Conservation (phyloP, 2,797 vertebrate genomes). For the Falco novaeseelandiae region DNA sequence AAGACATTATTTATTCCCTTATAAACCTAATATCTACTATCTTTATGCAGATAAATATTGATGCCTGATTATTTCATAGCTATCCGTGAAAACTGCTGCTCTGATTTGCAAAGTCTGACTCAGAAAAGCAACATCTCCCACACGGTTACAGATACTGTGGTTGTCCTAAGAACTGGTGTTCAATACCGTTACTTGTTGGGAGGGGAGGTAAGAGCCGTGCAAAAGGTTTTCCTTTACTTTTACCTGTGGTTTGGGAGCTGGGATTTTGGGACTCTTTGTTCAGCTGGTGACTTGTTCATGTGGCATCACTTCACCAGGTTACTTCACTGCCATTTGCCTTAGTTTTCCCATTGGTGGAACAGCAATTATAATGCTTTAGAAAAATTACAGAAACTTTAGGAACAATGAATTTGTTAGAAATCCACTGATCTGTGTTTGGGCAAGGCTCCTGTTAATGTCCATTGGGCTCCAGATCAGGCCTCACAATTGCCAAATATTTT, state of each 20-base stretch:
- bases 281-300: background rate
- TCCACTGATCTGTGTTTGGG: background rate
- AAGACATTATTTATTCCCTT: slow-evolving; percentile 4
- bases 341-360: background rate
- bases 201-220: background rate
- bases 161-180: background rate
- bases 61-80: slow-evolving; percentile 1
- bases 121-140: background rate
- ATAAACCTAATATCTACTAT: slow-evolving; percentile 24
- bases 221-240: background rate
- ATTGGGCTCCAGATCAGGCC: background rate
- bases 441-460: background rate
- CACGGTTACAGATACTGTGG: background rate
- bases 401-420: background rate
- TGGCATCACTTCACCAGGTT: background rate
- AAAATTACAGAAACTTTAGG: background rate
- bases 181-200: background rate
- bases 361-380: background rate
- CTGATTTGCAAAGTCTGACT: background rate
- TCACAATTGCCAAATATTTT: background rate
- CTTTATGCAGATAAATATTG: background rate
- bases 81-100: background rate
- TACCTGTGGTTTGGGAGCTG: background rate
- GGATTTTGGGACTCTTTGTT: background rate
- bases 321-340: background rate